A percentile compares a stretch with the other conserved stretches of the same genome.
Evolutionary conservation across 2,797 vertebrate genomes (phyloP).

Genomic region (Paguma larvata): DNA sequence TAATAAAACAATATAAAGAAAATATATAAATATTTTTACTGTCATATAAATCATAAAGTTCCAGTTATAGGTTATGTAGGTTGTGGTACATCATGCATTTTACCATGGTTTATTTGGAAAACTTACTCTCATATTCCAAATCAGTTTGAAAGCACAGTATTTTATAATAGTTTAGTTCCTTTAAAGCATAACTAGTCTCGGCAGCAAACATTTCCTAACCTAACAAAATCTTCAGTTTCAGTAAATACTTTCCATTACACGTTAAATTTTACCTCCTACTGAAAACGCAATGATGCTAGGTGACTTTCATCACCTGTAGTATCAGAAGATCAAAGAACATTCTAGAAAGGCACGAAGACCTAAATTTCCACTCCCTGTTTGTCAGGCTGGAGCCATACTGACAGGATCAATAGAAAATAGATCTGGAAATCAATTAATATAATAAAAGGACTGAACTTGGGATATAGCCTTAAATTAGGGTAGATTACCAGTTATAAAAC

Average conservation of each 20-base stretch:
- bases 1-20: slow-evolving; percentile 49
- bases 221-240: slow-evolving; percentile 58
- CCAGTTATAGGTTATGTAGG: not conserved
- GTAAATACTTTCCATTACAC: slow-evolving; percentile 69
- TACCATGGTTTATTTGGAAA: slow-evolving; percentile 49
- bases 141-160: slow-evolving; percentile 20
- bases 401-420: slow-evolving; percentile 59
- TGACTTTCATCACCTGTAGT: slow-evolving; percentile 61
- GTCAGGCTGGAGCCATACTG: not conserved
- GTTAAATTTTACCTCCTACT: slow-evolving; percentile 69
- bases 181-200: slow-evolving; percentile 64
- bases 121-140: slow-evolving; percentile 59
- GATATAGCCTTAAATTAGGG: not conserved
- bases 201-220: slow-evolving; percentile 45
- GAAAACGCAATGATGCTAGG: slow-evolving; percentile 48
- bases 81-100: not conserved
- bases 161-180: slow-evolving; percentile 63
- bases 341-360: slow-evolving; percentile 16
- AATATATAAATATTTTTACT: slow-evolving; percentile 63
- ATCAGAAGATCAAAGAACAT: slow-evolving; percentile 50
- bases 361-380: slow-evolving; percentile 48
- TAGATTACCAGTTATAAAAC: slow-evolving; percentile 36
- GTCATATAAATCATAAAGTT: slow-evolving; percentile 39
- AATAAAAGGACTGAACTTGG: not conserved
- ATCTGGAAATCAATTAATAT: slow-evolving; percentile 67